A percentile compares a stretch with the other conserved stretches of the same genome.
Conservation (phyloP, 1,140 invertebrate genomes). For the Pectinophora gossypiella region DNA sequence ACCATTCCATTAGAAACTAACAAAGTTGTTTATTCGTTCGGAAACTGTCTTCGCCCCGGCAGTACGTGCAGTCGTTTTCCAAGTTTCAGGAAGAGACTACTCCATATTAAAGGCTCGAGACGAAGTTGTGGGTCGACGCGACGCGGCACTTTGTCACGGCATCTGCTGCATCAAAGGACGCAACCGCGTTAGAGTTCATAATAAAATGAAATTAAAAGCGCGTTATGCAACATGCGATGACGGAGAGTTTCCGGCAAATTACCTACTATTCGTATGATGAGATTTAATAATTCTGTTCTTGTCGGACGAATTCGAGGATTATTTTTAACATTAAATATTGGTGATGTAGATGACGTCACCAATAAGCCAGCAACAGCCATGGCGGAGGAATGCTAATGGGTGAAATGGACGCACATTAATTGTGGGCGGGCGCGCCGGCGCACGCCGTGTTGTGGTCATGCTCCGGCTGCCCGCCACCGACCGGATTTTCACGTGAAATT, state of each 20-base stretch:
- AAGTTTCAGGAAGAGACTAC: slow-evolving; percentile 36
- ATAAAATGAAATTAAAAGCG: slow-evolving; percentile 21
- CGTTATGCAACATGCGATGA: background rate
- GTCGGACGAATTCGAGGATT: slow-evolving; percentile 13
- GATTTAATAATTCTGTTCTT: slow-evolving; percentile 27
- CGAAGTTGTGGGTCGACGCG: slow-evolving; percentile 29
- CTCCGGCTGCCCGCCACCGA: slow-evolving; percentile 4
- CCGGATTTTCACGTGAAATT: slow-evolving; percentile 22
- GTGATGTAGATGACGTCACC: slow-evolving; percentile 34
- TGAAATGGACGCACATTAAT: slow-evolving; percentile 30
- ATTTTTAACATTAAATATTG: slow-evolving; percentile 31
- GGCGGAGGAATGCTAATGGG: slow-evolving; percentile 33
- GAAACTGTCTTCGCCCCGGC: slow-evolving; percentile 29
- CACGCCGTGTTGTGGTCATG: slow-evolving; percentile 1
- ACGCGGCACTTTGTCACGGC: slow-evolving; percentile 32
- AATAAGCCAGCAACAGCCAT: slow-evolving; percentile 26
- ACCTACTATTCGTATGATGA: background rate
- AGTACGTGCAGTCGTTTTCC: slow-evolving; percentile 33
- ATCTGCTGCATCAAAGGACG: slow-evolving; percentile 30
- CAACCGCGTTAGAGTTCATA: slow-evolving; percentile 20
- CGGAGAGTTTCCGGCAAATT: background rate
- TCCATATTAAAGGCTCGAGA: slow-evolving; percentile 41
- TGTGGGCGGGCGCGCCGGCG: slow-evolving; percentile 16
- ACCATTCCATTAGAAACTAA: slow-evolving; percentile 32
- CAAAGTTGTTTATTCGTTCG: slow-evolving; percentile 40